Evolutionary conservation across 92 coral and sea anemone genomes (phyloP), one percentile per base, ranked within the genome.

Genomic region (Paragorgia papillata): DNA sequence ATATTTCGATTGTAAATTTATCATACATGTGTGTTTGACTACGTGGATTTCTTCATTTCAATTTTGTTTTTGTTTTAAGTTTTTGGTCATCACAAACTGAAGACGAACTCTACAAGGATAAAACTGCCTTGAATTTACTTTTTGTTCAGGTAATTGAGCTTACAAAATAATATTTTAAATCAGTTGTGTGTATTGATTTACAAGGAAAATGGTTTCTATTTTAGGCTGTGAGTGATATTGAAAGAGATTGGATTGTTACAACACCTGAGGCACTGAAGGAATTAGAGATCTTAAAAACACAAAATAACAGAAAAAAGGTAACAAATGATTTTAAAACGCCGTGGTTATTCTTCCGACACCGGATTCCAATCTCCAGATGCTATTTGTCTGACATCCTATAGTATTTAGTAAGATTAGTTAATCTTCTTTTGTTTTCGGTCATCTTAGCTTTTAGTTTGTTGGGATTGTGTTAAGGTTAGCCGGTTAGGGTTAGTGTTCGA

Each of bases 211-310:
- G 53, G 53, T 20, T 68, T 50, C 53, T 13, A 30, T 43, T 71
- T 15, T 79, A 92, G 97, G 96, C 97, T 53, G 92, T 90, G 12
- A 92, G 96, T 86, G 97, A 92, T 66, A 76, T 92, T 39, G 97
- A 92, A 25, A 86, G 90, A 83, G 97, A 92, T 4, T 92, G 97
- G 97, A 85, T 91, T 10, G 76, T 80, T 28, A 96, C 92, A 22
- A 83, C 92, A 10, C 89, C 89, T 69, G 97, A 92, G 57, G 92
- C 88, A 2, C 83, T 90, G 61, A 80, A 85, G 35, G 85, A 90
- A 75, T 85, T 92, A 3, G 70, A 76, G 3, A 80, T 74, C 46
- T 85, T 92, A 30, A 92, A 92, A 67, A 86, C 85, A 71, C 87
- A 87, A 83, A 85, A 88, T 4, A 81, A 87, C 0, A 90, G 89